Base-by-base conservation (phyloP, 1,140 invertebrate genomes). In the Babylonia areolata region DNA sequence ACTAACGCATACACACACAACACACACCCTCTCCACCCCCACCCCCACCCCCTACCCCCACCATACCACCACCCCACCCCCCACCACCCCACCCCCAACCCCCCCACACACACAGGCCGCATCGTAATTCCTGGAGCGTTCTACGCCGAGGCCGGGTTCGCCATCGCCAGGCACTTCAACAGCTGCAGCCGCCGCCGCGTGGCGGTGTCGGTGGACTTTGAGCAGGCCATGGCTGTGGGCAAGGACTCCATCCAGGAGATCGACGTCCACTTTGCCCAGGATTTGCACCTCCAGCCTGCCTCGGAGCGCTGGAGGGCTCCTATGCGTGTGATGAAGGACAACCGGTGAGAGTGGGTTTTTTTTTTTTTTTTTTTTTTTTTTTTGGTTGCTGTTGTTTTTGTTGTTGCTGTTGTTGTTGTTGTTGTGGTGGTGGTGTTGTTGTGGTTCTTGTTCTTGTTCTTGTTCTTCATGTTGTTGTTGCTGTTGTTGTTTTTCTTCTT, bases 51-150 rank as follows among this genome's bases (percentile, higher is more conserved):
- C 42, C 42, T 46, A 5, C 42, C 42, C 46, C 46, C 46, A 17
- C 46, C 9, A 9, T 51, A 3, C 46, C 17, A 46, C 5, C 42
- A 46, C 42, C 46, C 2, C 0, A 9, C 46, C 46, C 9, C 46
- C 46, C 1, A n/a, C n/a, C n/a, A n/a, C 46, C 46, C 46, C 42
- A 5, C 42, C 42, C 42, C 42, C 42, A 6, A 5, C 42, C 42
- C 46, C 46, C 46, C 42, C 46, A 0, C 0, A 9, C 46, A 9
- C 9, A 9, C 46, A 0, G 81, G 69, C 0, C 35, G 39, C 17
- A 84, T 88, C 17, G 69, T 89, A 33, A 42, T 88, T 11, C 88
- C 88, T 17, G 88, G 88, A 28, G 85, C 88, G 11, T 73, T 88
- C 2, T 89, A 88, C 73, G 88, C 85, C 0, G 88, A 89, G 33